Percentiles rank a stretch among this genome's conserved stretches.
phyloP scores from a whole-genome alignment of 2,113 vertebrate genomes.

The Hiodon tergisus region DNA sequence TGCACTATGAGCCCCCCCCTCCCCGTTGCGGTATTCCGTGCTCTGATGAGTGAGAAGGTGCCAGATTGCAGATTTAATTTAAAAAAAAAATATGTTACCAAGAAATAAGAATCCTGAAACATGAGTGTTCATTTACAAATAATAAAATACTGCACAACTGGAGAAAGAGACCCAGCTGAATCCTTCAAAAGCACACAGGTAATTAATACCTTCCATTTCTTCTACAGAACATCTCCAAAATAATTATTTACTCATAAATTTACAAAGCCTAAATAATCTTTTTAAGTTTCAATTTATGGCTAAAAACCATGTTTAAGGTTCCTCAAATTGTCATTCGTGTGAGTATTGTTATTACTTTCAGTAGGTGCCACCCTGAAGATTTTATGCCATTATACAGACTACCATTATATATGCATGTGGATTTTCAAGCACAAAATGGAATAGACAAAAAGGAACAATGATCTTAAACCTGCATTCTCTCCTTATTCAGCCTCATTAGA shows the following conservation, averaged over 20 bases:
- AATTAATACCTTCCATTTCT: conserved; percentile 49
- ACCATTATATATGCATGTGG: too few species aligned
- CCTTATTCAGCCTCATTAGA: background rate
- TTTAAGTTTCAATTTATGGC: too few species aligned
- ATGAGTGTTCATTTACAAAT: conserved; percentile 35
- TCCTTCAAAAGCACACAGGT: conserved; percentile 32
- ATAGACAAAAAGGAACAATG: conserved; percentile 27
- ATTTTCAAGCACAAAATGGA: conserved; percentile 16
- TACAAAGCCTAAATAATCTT: too few species aligned
- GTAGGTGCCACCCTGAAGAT: too few species aligned
- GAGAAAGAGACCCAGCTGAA: conserved; percentile 1
- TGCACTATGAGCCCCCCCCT: too few species aligned
- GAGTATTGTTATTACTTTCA: too few species aligned
- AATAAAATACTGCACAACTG: conserved; percentile 41
- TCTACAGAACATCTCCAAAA: conserved; percentile 37
- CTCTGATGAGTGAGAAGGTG: background rate
- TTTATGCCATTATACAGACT: too few species aligned
- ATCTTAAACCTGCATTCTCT: conserved; percentile 24
- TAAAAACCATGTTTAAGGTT: too few species aligned
- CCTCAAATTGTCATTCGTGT: too few species aligned
- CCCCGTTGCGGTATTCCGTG: background rate
- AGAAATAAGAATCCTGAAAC: conserved; percentile 28
- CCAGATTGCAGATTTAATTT: background rate
- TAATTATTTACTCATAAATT: conserved; percentile 32
- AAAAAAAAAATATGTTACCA: background rate